Evolutionary conservation across 2,113 vertebrate genomes (phyloP), one percentile per base, ranked within the genome.

Genomic region (Lepus americanus): DNA sequence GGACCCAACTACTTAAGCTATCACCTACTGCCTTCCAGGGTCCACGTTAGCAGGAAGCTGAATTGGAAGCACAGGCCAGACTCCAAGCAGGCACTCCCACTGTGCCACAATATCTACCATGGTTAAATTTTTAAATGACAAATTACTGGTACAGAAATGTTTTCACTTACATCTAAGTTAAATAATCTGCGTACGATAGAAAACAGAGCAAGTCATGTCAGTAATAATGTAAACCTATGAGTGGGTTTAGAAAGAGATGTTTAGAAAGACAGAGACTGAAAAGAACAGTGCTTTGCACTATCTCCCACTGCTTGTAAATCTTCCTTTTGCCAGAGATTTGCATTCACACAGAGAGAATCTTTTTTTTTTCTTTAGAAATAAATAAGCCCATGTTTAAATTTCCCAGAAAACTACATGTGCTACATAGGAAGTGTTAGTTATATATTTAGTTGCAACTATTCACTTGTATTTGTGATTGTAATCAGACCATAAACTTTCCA

Each of bases 381-480:
- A 70, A 36, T 49, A 51, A 89, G 5, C 29, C 6, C 89, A 78
- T 44, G 72, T 92, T 92, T 92, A 77, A 95, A 96, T 97, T 97
- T 92, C 96, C 90, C 92, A 88, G 14, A 70, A 97, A 98, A 84
- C 49, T 90, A 92, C 39, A 27, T 92, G 97, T 73, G 78, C 85
- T 97, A 77, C 76, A 82, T 78, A 80, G 9, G 87, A 81, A 88
- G 70, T 92, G 83, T 95, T 83, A 90, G 53, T 14, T 92, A 84
- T 93, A 86, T 87, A 88, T 93, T 97, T 97, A 93, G 97, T 96
- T 96, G 81, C 96, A 93, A 97, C 82, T 53, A 14, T 93, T 97
- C 87, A 92, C 63, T 91, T 90, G 92, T 84, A 94, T 90, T 95
- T 98, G 96, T 97, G 96, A 98, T 97, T 97, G 91, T 94, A 98